Evolutionary conservation across 2,888 invertebrate genomes (phyloP).

Genomic region (Tenodera sinensis): DNA sequence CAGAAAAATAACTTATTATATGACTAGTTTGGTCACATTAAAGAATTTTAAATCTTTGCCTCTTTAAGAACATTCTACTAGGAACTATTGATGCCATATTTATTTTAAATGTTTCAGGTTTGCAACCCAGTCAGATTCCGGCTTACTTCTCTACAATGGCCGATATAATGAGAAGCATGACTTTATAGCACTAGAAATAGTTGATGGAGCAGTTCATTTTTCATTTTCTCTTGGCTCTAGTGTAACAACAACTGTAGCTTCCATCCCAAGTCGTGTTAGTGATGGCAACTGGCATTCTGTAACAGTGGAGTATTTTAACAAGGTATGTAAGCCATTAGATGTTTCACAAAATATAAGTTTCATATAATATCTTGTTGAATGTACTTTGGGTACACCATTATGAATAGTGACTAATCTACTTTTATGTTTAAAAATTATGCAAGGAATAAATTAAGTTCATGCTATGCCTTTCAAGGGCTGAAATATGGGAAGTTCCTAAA

Average conservation of each 20-base stretch:
- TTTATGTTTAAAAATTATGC: too few relatives aligned
- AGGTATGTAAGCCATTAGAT: slow-evolving; percentile 46
- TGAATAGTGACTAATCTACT: too few relatives aligned
- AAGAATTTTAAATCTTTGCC: neutral
- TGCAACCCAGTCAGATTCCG: slow-evolving; percentile 80
- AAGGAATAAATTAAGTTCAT: too few relatives aligned
- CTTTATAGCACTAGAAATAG: slow-evolving; percentile 84
- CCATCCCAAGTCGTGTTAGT: slow-evolving; percentile 68
- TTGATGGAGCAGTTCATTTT: slow-evolving; percentile 72
- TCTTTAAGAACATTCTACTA: neutral
- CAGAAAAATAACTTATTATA: too few relatives aligned
- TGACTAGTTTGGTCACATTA: too few relatives aligned
- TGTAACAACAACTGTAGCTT: slow-evolving; percentile 59
- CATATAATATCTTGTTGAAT: too few relatives aligned
- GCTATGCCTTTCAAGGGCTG: too few relatives aligned
- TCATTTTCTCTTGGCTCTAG: slow-evolving; percentile 84
- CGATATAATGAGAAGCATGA: slow-evolving; percentile 94
- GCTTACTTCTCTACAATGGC: slow-evolving; percentile 88
- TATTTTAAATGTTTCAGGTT: slow-evolving; percentile 55
- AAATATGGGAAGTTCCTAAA: too few relatives aligned
- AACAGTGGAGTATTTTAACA: slow-evolving; percentile 77
- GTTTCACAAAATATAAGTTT: neutral
- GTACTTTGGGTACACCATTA: too few relatives aligned
- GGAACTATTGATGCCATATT: neutral
- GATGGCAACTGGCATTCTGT: slow-evolving; percentile 91